phyloP scores from a whole-genome alignment of 2,113 vertebrate species.

The Vombatus ursinus region DNA sequence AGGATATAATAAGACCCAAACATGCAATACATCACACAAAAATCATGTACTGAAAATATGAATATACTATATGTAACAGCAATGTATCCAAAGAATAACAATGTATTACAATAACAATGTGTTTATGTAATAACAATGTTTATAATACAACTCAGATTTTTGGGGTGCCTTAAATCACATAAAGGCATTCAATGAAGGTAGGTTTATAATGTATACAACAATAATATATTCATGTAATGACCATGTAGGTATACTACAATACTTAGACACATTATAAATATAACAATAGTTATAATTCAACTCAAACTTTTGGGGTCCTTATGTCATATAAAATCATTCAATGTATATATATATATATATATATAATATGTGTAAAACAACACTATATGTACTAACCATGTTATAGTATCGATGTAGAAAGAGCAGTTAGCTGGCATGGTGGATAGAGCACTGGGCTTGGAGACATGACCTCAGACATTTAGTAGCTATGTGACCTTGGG shows the following conservation, averaged over 20 bases:
- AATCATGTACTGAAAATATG: not conserved
- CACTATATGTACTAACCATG: too few relatives aligned
- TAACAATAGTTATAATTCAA: not conserved
- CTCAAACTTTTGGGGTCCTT: not conserved
- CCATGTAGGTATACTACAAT: not conserved
- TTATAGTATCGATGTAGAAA: too few relatives aligned
- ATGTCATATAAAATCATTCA: not conserved
- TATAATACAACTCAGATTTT: too few relatives aligned
- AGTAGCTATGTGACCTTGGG: too few relatives aligned
- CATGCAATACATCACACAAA: not conserved
- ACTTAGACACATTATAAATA: not conserved
- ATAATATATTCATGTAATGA: not conserved
- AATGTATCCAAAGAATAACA: not conserved
- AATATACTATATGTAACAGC: not conserved
- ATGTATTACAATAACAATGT: not conserved
- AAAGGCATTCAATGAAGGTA: not conserved
- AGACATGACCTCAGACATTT: too few relatives aligned
- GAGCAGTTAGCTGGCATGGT: too few relatives aligned
- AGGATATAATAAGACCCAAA: not conserved
- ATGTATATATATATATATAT: not conserved
- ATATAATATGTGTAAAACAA: not conserved
- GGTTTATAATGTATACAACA: not conserved
- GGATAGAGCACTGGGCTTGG: too few relatives aligned
- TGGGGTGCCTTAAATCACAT: not conserved
- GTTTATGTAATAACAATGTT: not conserved